Base-by-base conservation (phyloP, 2,888 invertebrate species). In the Drosophila atripex region DNA sequence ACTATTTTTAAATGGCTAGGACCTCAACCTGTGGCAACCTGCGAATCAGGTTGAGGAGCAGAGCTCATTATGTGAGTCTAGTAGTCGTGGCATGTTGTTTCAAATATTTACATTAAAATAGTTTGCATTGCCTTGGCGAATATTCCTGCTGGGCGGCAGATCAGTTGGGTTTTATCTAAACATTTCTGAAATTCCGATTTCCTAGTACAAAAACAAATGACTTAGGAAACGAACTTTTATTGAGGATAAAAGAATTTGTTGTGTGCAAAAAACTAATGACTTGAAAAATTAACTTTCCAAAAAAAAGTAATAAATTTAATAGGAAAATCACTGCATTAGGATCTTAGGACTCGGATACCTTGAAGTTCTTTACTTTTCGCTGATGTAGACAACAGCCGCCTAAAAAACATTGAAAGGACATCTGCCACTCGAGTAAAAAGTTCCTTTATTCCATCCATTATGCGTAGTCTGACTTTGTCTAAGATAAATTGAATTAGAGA, bases 401-500 rank as follows among this genome's bases (percentile, higher is more conserved):
- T 77, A 73, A 73, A 86, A 77, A 75, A 71, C 54, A 70, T 73
- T 74, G 51, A 53, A 55, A 69, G 74, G 70, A 72, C 82, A 85
- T 76, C 88, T 82, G 80, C 69, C 56, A 51, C 52, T 55, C 38
- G 39, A 25, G 28, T n/a, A 60, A 72, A 76, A 56, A 59, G 58
- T 52, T 47, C 47, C 56, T 23, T 56, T 70, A 73, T 80, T 77
- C 73, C 65, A 70, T 76, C 70, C 76, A 80, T 85, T 83, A 75
- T 77, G 38, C 63, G 58, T 39, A 52, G 41, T 46, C 43, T 83
- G 84, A 88, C 84, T 84, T 86, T 86, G 84, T 88, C 76, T 86
- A 86, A 83, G 73, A 86, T 88, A 80, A 85, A 85, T 88, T 88
- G 88, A 75, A 86, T 85, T 88, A 85, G 83, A 83, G 60, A 79